A percentile compares a stretch with the other conserved stretches of the same genome.
phyloP scores from a whole-genome alignment of 2,888 invertebrate species.

The Drosophila fulvimacula region DNA sequence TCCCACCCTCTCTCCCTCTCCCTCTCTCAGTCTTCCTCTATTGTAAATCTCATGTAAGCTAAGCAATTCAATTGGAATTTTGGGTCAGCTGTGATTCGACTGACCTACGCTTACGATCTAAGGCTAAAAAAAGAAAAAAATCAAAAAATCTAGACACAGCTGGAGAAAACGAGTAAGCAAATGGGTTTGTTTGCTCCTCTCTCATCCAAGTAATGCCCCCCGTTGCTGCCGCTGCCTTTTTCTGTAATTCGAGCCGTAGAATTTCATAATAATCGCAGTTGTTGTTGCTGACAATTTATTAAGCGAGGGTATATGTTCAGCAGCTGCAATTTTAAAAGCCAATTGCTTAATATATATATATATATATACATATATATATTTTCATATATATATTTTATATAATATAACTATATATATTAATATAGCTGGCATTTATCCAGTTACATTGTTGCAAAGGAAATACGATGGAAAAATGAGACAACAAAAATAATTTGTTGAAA shows the following conservation, averaged over 20 bases:
- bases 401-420: background rate
- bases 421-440: slow-evolving; percentile 51
- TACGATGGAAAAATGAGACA: slow-evolving; percentile 42
- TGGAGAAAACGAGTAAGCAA: slow-evolving; percentile 6
- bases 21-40: background rate
- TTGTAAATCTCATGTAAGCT: slow-evolving; percentile 40
- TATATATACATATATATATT: background rate
- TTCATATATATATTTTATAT: slow-evolving; percentile 6
- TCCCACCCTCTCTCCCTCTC: background rate
- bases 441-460: slow-evolving; percentile 58
- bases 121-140: slow-evolving; percentile 10
- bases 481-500: slow-evolving; percentile 55
- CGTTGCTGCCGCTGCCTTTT: background rate
- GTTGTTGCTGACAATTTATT: slow-evolving; percentile 43
- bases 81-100: slow-evolving; percentile 40
- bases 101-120: slow-evolving; percentile 34
- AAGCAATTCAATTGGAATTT: slow-evolving; percentile 49
- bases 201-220: background rate
- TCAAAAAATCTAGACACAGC: slow-evolving; percentile 8
- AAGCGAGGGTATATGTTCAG: slow-evolving; percentile 28
- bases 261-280: slow-evolving; percentile 41
- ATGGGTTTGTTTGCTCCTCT: background rate
- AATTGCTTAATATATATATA: slow-evolving; percentile 34
- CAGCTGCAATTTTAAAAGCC: slow-evolving; percentile 53
- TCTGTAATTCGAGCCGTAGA: slow-evolving; percentile 50